Percentiles rank a stretch among this genome's conserved stretches.
Conservation (phyloP, 2,113 vertebrate species). For the Indri indri region DNA sequence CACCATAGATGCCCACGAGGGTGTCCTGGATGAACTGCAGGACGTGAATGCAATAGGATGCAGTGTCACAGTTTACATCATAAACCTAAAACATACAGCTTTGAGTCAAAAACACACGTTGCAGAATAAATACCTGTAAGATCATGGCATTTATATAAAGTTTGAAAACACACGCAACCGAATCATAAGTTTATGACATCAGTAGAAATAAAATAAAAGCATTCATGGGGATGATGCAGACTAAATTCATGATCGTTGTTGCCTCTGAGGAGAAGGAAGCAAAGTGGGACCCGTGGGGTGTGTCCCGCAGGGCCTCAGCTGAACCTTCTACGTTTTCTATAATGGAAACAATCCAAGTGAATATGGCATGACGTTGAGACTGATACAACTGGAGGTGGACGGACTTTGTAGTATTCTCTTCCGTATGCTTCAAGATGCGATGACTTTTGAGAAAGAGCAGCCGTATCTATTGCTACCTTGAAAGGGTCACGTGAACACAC, state of each 20-base stretch:
- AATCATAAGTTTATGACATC: background rate
- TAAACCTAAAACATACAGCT: background rate
- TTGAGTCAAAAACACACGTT: background rate
- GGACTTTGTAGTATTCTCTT: background rate
- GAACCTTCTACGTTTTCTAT: background rate
- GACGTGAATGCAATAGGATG: fast-evolving
- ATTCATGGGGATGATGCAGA: background rate
- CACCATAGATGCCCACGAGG: background rate
- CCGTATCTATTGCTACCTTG: background rate
- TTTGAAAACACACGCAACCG: background rate
- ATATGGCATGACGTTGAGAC: background rate
- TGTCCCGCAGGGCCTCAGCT: background rate
- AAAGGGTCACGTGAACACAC: background rate
- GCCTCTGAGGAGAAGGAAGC: background rate
- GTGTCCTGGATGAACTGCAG: background rate
- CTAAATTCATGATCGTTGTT: background rate
- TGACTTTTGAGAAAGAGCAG: background rate
- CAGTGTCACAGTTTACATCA: background rate
- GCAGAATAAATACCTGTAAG: background rate
- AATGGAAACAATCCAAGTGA: background rate
- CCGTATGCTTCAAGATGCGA: background rate
- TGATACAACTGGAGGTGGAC: background rate
- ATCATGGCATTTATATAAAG: background rate
- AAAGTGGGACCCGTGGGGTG: background rate
- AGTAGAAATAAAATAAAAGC: background rate